phyloP scores from a whole-genome alignment of 2,797 vertebrate species.

The Gymnothorax javanicus region DNA sequence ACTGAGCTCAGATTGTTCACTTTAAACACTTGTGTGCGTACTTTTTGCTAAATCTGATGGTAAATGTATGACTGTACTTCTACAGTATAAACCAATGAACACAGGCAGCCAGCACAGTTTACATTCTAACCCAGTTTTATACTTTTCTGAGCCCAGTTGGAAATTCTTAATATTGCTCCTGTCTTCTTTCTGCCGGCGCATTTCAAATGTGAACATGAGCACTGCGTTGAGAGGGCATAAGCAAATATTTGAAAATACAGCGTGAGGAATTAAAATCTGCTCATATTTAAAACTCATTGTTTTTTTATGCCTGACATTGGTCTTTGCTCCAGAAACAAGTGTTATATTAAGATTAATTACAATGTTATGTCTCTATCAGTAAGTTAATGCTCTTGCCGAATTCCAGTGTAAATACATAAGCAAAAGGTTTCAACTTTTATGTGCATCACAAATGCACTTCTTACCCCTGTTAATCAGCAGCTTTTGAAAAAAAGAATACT shows the following conservation, averaged over 20 bases:
- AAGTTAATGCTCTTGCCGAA: not conserved
- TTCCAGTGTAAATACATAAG: not conserved
- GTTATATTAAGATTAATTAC: not conserved
- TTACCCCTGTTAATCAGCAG: not conserved
- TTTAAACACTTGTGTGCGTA: not conserved
- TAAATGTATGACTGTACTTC: not conserved
- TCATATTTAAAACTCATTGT: not conserved
- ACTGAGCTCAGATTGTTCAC: not conserved
- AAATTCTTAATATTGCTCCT: not conserved
- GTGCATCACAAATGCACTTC: not conserved
- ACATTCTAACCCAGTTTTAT: not conserved
- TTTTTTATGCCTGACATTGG: not conserved
- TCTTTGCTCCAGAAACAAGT: not conserved
- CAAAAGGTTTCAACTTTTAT: not conserved
- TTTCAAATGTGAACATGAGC: not conserved
- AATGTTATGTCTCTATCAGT: not conserved
- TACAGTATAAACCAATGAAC: not conserved
- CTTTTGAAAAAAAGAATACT: not conserved
- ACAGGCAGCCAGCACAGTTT: not conserved
- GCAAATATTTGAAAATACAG: not conserved
- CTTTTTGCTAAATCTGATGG: not conserved
- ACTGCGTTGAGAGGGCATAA: not conserved
- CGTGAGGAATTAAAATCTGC: not conserved
- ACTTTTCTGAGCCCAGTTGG: not conserved
- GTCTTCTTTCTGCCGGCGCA: not conserved